A percentile compares a stretch with the other conserved stretches of the same genome.
Conservation (phyloP, 2,888 invertebrate genomes). For the Ophonus ardosiacus region DNA sequence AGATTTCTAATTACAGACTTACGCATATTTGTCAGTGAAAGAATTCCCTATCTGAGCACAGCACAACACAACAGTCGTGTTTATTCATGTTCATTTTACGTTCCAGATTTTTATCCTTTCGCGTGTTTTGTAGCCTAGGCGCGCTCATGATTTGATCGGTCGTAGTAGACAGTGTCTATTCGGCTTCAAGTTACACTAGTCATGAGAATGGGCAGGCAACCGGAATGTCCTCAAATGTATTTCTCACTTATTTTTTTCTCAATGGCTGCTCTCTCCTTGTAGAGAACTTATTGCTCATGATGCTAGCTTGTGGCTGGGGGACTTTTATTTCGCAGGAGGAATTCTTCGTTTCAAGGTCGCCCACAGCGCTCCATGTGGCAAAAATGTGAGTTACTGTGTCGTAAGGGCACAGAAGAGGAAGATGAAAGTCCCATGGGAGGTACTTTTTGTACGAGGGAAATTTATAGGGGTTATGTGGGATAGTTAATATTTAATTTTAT, state of each 20-base stretch:
- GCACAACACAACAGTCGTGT: neutral
- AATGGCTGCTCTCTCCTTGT: constrained; percentile 4
- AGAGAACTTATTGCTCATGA: neutral
- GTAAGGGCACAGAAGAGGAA: neutral
- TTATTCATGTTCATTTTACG: constrained; percentile 11
- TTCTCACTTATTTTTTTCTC: constrained; percentile 26
- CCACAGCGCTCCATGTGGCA: constrained; percentile 19
- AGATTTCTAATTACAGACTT: no score
- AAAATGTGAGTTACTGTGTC: constrained; percentile 62
- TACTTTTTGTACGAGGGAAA: neutral
- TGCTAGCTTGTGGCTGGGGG: neutral
- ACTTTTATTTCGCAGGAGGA: constrained; percentile 12
- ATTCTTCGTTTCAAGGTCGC: constrained; percentile 46
- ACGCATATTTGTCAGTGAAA: neutral
- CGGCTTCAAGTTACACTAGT: constrained; percentile 48
- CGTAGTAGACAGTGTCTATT: constrained; percentile 15
- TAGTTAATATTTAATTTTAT: constrained; percentile 16
- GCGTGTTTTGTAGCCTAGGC: neutral
- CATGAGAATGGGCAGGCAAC: constrained; percentile 52
- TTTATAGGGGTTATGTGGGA: neutral
- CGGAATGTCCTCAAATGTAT: constrained; percentile 61
- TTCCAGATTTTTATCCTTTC: constrained; percentile 15
- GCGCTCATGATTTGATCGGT: constrained; percentile 28
- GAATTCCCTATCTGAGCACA: neutral
- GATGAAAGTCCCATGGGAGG: neutral